Conservation (phyloP, 1,140 invertebrate species). For the Aphelenchoides besseyi region DNA sequence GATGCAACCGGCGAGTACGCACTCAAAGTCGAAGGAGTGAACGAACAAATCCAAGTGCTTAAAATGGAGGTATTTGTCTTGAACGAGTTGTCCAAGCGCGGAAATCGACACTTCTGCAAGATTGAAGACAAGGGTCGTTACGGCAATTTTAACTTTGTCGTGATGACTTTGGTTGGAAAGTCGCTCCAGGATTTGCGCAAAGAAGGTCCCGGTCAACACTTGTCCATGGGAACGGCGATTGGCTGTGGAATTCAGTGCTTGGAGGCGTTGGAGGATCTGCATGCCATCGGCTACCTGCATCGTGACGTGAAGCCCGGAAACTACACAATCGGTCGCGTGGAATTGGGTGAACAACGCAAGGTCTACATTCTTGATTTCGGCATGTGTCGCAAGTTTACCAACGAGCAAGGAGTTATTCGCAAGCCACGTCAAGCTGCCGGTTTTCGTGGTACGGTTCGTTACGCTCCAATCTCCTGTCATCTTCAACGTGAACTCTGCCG, state of each 20-base stretch:
- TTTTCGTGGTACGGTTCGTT: conserved; percentile 50
- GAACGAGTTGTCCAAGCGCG: too few relatives aligned
- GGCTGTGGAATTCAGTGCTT: conserved; percentile 33
- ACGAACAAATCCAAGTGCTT: too few relatives aligned
- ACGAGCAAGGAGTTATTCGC: conserved; percentile 53
- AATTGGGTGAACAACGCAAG: conserved; percentile 46
- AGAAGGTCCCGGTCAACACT: conserved; percentile 40
- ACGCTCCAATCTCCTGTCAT: conserved; percentile 48
- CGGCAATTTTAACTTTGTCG: conserved; percentile 55
- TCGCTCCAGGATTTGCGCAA: conserved; percentile 55
- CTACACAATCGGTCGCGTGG: conserved; percentile 44
- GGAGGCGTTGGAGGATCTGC: conserved; percentile 49
- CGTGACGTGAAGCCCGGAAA: conserved; percentile 53
- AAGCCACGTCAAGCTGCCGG: conserved; percentile 50
- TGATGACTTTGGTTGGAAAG: conserved; percentile 57
- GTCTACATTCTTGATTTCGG: conserved; percentile 56
- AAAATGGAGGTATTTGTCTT: too few relatives aligned
- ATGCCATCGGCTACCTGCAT: conserved; percentile 44
- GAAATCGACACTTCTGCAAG: conserved; percentile 52
- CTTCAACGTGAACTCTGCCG: conserved; percentile 43
- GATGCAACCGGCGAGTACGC: too few relatives aligned
- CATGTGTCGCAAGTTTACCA: conserved; percentile 56
- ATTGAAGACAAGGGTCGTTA: conserved; percentile 55
- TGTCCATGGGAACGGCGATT: conserved; percentile 37
- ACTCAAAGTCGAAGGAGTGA: too few relatives aligned